phyloP scores from a whole-genome alignment of 2,113 vertebrate genomes.

The Leptocoma aspasia region DNA sequence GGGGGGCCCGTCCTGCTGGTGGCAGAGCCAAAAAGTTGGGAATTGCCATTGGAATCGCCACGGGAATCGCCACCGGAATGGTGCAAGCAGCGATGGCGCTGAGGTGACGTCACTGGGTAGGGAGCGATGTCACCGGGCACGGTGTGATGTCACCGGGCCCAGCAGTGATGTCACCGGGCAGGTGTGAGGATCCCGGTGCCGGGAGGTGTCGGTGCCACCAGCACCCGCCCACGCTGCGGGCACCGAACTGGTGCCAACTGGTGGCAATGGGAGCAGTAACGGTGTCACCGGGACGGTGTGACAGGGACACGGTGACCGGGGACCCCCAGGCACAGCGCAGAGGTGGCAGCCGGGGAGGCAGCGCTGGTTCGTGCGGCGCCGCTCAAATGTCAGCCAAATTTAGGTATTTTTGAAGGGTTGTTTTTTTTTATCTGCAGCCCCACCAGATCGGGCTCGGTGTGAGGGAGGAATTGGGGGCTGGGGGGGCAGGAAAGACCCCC shows the following conservation, averaged over 20 bases:
- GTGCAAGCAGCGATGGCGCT: accelerated
- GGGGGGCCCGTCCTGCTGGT: background rate
- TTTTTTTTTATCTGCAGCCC: background rate
- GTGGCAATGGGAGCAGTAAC: accelerated
- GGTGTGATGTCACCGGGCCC: background rate
- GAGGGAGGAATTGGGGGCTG: background rate
- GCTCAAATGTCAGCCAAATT: background rate
- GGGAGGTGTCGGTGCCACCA: background rate
- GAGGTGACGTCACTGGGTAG: accelerated
- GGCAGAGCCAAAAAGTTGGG: accelerated
- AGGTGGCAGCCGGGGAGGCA: background rate
- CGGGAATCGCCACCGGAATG: accelerated
- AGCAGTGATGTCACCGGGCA: background rate
- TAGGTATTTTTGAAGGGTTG: background rate
- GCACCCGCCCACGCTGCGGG: background rate
- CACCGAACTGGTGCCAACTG: background rate
- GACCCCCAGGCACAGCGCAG: background rate
- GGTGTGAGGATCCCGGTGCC: background rate
- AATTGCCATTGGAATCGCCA: accelerated
- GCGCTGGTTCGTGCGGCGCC: background rate
- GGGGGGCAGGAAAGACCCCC: background rate
- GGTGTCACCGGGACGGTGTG: background rate
- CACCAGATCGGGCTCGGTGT: background rate
- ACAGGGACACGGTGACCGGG: background rate
- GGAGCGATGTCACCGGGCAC: background rate